These are phyloP conservation scores for Okapia johnstoni DNA, from an alignment of 2,113 vertebrate species.

Conservation along the genomic window DNA sequence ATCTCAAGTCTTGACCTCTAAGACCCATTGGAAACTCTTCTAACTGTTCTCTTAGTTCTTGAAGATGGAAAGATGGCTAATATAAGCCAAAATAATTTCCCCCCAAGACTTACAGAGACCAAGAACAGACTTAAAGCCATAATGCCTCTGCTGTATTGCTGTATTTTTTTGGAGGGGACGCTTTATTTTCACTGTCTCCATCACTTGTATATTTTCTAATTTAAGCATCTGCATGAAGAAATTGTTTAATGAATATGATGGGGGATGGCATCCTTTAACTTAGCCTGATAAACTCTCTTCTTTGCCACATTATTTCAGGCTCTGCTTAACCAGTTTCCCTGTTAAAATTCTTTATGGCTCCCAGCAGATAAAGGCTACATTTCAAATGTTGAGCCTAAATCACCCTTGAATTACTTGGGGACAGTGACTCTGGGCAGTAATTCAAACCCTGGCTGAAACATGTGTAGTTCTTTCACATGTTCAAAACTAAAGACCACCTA, in stretches of 20 bases:
- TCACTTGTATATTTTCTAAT: neutral
- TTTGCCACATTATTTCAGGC: slow-evolving; percentile 33
- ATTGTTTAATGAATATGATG: neutral
- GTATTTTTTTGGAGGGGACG: accelerated
- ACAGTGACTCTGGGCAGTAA: slow-evolving; percentile 33
- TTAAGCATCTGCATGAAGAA: neutral
- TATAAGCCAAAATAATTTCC: neutral
- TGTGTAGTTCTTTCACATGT: neutral
- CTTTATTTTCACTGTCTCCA: neutral
- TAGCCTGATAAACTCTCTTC: slow-evolving; percentile 21
- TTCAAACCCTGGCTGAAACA: slow-evolving; percentile 53
- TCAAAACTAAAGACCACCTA: neutral
- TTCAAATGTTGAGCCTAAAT: slow-evolving; percentile 40
- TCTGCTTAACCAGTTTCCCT: neutral
- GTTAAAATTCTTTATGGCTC: neutral
- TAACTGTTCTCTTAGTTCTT: neutral
- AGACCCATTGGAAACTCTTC: neutral
- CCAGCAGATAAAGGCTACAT: slow-evolving; percentile 20
- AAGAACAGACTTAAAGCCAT: neutral
- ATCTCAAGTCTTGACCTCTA: neutral
- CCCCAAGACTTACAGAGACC: neutral
- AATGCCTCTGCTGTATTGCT: neutral
- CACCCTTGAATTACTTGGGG: slow-evolving; percentile 34
- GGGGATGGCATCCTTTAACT: neutral
- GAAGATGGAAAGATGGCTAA: neutral